These are phyloP conservation scores for Sebastes iracundus DNA, from an alignment of 2,797 vertebrate species.

Conservation along the genomic window DNA sequence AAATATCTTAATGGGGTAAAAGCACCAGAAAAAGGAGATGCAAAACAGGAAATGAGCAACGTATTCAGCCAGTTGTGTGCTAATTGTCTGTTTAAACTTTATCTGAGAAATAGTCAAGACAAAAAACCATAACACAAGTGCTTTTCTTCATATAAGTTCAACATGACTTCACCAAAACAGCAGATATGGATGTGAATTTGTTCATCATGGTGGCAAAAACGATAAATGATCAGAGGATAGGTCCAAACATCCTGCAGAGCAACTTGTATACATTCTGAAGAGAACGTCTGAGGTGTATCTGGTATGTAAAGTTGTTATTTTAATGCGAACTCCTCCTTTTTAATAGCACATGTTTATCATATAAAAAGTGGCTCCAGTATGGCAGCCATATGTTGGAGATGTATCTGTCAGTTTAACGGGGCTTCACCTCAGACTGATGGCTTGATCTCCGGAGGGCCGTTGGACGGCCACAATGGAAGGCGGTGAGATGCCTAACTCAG, in stretches of 20 bases:
- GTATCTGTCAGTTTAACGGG: constrained; percentile 27
- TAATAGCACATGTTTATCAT: not conserved
- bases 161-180: not conserved
- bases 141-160: not conserved
- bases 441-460: constrained; percentile 68
- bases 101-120: not conserved
- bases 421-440: constrained; percentile 58
- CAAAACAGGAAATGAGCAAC: not conserved
- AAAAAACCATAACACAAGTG: not conserved
- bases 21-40: not conserved
- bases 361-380: not conserved
- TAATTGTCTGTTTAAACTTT: not conserved
- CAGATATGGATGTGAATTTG: not conserved
- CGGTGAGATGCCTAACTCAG: constrained; percentile 76
- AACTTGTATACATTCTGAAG: not conserved
- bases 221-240: not conserved
- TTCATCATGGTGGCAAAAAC: not conserved
- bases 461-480: constrained; percentile 67
- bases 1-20: not conserved
- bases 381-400: not conserved
- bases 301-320: not conserved
- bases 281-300: not conserved
- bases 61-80: not conserved
- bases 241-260: not conserved
- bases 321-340: not conserved